Evolutionary conservation across 1,140 invertebrate species (phyloP), one percentile per base, ranked within the genome.

Genomic region (Drosophila chauvacae): DNA sequence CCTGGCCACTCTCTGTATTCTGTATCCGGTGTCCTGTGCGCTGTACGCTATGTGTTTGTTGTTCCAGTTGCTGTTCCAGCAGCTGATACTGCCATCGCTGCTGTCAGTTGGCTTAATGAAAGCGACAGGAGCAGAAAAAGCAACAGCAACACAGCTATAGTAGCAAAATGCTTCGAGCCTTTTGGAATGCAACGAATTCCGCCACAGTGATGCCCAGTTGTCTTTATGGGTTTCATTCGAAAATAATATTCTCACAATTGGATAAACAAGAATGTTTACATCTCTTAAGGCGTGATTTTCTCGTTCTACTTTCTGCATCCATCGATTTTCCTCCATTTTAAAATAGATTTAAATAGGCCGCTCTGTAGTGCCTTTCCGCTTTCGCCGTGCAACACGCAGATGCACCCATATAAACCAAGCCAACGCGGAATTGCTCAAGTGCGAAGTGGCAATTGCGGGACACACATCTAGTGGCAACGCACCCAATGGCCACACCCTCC

Each of bases 81-180:
- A 57, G 59, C 28, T 62, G 61, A 47, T 53, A 61, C 39, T 64
- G 62, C 70, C 50, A 51, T 68, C 80, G 56, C 63, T 51, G 57
- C 68, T 85, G 81, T 85, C 81, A 74, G 68, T 85, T 85, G 81
- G 72, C 79, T 81, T 81, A 81, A 81, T 81, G 73, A 72, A 81
- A 76, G 68, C 75, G 78, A 64, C 78, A 76, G 61, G 30, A 50
- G 55, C 65, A 42, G 41, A 28, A 45, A 42, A 18, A 62, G 11
- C 33, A 10, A 23, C 14, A 35, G 35, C 18, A 48, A 39, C 59
- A 50, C 59, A 50, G 42, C 28, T 56, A 20, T 18, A 14, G 51
- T 5, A 35, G 13, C 30, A 16, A 42, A 30, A 62, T 33, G 64
- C 80, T 57, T 57, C 44, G 23, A 68, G 57, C 57, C 44, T 23